Base-by-base conservation (phyloP, 2,888 invertebrate genomes). In the Parascotia fuliginaria region DNA sequence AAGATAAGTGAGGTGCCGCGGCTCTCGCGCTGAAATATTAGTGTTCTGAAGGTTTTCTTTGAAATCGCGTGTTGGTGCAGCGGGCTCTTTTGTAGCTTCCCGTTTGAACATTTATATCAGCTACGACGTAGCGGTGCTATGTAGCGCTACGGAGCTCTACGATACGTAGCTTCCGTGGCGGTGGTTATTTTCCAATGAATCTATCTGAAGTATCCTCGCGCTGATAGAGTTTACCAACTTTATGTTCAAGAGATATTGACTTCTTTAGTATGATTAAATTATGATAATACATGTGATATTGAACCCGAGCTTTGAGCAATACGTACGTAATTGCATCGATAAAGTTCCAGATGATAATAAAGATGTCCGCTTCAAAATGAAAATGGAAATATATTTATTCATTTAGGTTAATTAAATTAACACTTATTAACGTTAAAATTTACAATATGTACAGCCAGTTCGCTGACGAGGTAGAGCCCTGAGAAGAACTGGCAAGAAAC, bases 1-100 rank as follows among this genome's bases (percentile, higher is more conserved):
- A 83, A 85, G 84, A 84, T 85, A 86, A 86, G 83, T 80, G 79
- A 83, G 81, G 81, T 81, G 79, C 70, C 73, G 75, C 69, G 74
- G 76, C 73, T 79, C 77, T 75, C 70, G 69, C 65, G 68, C 75
- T 86, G 81, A 87, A 84, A 86, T 86, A 88, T 88, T 87, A 81
- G 83, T 84, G 82, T 83, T 82, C 78, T 79, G 79, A 79, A 75
- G 83, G 79, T 83, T 83, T 79, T 77, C 80, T 83, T 81, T 79
- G 79, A 73, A 75, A 70, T 77, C 69, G 70, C 66, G 73, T 73
- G 74, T 73, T 69, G 69, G 68, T 76, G 78, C 80, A 76, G 68
- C 65, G 65, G 63, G 63, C 60, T 75, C 69, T 73, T 72, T 75
- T 75, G 77, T 77, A 75, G 70, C 70, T 68, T 68, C 69, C 55